These are phyloP conservation scores for Hermaeophaga mercurialis DNA, from an alignment of 2,888 invertebrate genomes.

Conservation along the genomic window DNA sequence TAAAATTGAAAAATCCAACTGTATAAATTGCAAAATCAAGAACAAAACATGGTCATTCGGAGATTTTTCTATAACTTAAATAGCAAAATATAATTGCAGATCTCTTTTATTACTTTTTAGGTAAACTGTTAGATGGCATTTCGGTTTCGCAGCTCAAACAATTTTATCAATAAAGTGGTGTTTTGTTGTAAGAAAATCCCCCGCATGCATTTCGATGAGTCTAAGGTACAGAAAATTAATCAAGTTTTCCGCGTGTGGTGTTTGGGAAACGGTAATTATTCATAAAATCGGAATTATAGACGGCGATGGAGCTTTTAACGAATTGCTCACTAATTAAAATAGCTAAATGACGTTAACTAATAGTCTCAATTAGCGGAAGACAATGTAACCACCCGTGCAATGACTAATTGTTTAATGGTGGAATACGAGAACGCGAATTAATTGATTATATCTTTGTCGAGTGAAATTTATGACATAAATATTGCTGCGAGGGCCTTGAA, in stretches of 20 bases:
- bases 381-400: constrained; percentile 47
- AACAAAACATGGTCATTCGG: no score
- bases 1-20: no score
- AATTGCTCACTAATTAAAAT: constrained; percentile 50
- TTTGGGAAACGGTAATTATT: constrained; percentile 33
- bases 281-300: constrained; percentile 43
- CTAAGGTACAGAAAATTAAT: constrained; percentile 29
- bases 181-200: no score
- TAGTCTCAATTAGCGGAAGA: constrained; percentile 54
- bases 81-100: no score
- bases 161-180: no score
- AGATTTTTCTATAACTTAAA: no score
- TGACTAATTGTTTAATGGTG: constrained; percentile 49
- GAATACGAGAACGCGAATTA: constrained; percentile 38
- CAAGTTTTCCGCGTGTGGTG: constrained; percentile 36
- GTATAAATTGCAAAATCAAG: no score
- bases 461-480: constrained; percentile 15
- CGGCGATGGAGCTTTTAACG: constrained; percentile 45
- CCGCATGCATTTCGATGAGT: no score
- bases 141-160: no score
- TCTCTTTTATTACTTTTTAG: no score
- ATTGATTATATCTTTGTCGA: constrained; percentile 22
- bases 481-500: constrained; percentile 1
- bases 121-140: no score
- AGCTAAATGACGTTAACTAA: constrained; percentile 53